phyloP scores from a whole-genome alignment of 2,888 invertebrate species.

The Pelosia muscerda region DNA sequence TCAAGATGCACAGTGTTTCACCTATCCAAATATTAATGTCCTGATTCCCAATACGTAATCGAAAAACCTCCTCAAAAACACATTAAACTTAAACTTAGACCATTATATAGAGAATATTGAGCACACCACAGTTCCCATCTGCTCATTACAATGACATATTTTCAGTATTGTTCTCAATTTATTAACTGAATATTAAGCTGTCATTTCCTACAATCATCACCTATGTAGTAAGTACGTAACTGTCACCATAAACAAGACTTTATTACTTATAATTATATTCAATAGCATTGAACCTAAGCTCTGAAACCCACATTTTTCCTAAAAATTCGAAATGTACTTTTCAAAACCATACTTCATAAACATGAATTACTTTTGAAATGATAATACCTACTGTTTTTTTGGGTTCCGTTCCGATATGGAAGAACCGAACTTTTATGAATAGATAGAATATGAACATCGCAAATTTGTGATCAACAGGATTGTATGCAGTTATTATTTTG shows the following conservation, averaged over 20 bases:
- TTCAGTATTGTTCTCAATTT: neutral
- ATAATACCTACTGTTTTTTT: constrained; percentile 9
- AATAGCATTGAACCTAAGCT: neutral
- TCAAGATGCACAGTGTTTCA: no score
- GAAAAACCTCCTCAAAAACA: no score
- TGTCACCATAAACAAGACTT: neutral
- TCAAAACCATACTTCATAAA: constrained; percentile 3
- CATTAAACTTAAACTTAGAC: no score
- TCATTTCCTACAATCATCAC: neutral
- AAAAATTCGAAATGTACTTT: constrained; percentile 9
- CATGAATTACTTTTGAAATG: constrained; percentile 18
- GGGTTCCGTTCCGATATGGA: no score
- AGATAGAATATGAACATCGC: no score
- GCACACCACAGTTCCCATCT: no score
- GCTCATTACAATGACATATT: neutral
- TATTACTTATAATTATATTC: constrained; percentile 5
- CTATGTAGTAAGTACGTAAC: neutral
- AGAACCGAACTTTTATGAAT: no score
- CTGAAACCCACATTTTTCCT: constrained; percentile 3
- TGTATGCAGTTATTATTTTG: no score
- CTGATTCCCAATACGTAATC: no score
- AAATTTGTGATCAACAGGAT: no score
- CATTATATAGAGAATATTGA: no score
- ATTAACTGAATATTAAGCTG: constrained; percentile 2
- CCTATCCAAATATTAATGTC: no score